These are phyloP conservation scores for Huso huso DNA, from an alignment of 2,797 vertebrate species.

Conservation along the genomic window DNA sequence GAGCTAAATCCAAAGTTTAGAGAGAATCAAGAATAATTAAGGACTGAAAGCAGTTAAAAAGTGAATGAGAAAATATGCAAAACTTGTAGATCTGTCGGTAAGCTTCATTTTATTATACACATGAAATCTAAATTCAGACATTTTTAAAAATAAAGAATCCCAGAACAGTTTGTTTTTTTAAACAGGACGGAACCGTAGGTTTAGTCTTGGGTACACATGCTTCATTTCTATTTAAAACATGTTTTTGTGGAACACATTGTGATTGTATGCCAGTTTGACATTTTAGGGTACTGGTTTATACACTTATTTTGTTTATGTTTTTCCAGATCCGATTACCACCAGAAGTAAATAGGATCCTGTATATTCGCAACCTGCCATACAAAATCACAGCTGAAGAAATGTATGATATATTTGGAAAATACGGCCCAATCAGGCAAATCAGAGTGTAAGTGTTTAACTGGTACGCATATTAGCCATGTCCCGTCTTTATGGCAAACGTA, in stretches of 20 bases:
- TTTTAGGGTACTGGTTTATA: background rate
- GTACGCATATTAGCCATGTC: background rate
- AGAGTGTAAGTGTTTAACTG: slow-evolving; percentile 75
- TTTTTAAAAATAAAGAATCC: too few species aligned
- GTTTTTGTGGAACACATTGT: background rate
- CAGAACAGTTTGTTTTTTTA: too few species aligned
- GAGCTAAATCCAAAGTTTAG: too few species aligned
- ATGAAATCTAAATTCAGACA: too few species aligned
- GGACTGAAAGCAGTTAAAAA: too few species aligned
- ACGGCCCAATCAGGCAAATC: slow-evolving; percentile 94
- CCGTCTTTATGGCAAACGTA: background rate
- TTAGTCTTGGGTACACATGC: too few species aligned
- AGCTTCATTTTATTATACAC: background rate
- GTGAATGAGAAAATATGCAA: too few species aligned
- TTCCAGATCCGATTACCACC: slow-evolving; percentile 87
- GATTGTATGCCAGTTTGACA: background rate
- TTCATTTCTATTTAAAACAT: too few species aligned
- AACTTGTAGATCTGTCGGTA: background rate
- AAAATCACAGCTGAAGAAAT: slow-evolving; percentile 98
- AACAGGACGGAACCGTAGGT: too few species aligned
- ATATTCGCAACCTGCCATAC: slow-evolving; percentile 90
- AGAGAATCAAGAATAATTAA: too few species aligned
- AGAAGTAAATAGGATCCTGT: slow-evolving; percentile 93
- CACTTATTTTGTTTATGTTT: background rate
- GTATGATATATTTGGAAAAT: slow-evolving; percentile 98